Evolutionary conservation across 1,140 invertebrate genomes (phyloP).

Genomic region (Drosophila rufa): DNA sequence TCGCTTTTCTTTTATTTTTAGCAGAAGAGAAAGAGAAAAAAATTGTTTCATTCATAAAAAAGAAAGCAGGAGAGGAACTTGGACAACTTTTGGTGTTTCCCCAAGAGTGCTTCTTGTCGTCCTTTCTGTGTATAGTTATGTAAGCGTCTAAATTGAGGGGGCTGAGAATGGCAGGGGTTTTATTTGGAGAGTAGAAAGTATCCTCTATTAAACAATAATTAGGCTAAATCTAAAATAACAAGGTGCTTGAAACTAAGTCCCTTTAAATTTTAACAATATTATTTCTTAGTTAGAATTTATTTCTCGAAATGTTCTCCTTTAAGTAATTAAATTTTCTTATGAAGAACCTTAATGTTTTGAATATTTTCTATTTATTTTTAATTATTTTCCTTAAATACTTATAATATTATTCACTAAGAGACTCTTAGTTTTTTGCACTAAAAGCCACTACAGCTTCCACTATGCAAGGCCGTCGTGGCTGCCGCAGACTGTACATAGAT

Average conservation of each 20-base stretch:
- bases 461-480: slow-evolving; percentile 21
- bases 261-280: too few relatives aligned
- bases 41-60: slow-evolving; percentile 76
- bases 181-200: too few relatives aligned
- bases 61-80: slow-evolving; percentile 68
- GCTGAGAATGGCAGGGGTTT: too few relatives aligned
- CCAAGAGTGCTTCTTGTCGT: slow-evolving; percentile 31
- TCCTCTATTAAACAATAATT: too few relatives aligned
- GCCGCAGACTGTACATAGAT: slow-evolving; percentile 60
- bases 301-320: not conserved
- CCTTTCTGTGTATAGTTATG: slow-evolving; percentile 43
- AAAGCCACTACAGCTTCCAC: slow-evolving; percentile 1
- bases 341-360: rapidly evolving
- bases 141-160: slow-evolving; percentile 42
- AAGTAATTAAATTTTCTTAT: too few relatives aligned
- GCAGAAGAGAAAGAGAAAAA: slow-evolving; percentile 46
- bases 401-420: too few relatives aligned
- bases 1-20: slow-evolving; percentile 56
- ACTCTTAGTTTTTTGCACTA: not conserved
- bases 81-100: slow-evolving; percentile 79
- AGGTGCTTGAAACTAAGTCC: too few relatives aligned
- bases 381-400: too few relatives aligned
- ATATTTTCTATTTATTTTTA: not conserved
- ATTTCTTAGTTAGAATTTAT: too few relatives aligned
- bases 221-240: too few relatives aligned